phyloP scores from a whole-genome alignment of 2,113 vertebrate species.

The Platysternon megacephalum region DNA sequence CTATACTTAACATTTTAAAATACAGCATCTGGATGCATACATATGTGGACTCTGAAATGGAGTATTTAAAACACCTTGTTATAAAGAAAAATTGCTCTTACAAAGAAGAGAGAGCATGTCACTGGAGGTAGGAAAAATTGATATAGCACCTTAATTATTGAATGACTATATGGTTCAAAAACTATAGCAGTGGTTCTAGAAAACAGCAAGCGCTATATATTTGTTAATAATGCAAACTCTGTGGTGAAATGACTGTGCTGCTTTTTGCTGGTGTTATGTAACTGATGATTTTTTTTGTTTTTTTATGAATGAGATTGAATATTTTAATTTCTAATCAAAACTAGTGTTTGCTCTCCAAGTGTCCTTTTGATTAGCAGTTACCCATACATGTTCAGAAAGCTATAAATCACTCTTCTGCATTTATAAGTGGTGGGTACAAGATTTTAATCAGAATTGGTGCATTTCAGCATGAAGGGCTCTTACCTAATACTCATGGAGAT shows the following conservation, averaged over 20 bases:
- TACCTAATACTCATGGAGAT: neutral
- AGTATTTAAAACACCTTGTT: constrained; percentile 29
- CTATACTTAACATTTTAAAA: neutral
- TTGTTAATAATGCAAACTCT: neutral
- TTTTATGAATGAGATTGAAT: neutral
- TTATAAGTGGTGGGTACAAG: neutral
- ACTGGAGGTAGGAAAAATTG: constrained; percentile 21
- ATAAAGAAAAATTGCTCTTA: constrained; percentile 10
- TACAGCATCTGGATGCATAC: neutral
- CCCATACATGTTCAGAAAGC: fast-evolving
- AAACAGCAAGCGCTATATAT: neutral
- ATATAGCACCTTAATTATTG: constrained; percentile 2
- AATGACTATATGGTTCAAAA: constrained; percentile 24
- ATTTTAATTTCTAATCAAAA: neutral
- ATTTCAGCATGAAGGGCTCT: neutral
- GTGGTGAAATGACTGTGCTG: neutral
- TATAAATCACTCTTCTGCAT: neutral
- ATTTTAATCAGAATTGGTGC: neutral
- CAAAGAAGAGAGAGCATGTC: neutral
- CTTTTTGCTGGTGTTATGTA: neutral
- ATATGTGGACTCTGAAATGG: neutral
- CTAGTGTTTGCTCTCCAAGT: neutral
- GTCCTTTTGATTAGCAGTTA: neutral
- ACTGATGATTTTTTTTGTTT: neutral
- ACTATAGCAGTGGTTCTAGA: neutral